Conservation (phyloP, 2,888 invertebrate species). For the Allacma fusca region DNA sequence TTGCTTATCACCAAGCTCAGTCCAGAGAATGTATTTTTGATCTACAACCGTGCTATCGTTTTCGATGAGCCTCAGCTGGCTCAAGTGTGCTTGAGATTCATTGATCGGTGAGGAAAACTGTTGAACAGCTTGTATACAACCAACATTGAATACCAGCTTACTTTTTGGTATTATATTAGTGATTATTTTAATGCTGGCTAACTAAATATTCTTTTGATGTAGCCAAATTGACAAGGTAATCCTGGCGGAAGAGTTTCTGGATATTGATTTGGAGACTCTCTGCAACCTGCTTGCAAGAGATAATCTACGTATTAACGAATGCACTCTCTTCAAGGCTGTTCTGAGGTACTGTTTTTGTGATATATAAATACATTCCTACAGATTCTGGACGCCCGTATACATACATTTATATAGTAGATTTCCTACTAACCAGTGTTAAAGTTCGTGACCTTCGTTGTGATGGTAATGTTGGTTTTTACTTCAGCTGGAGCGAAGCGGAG, state of each 20-base stretch:
- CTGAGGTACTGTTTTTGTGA: no score
- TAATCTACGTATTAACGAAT: slow-evolving; percentile 79
- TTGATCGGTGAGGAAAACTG: slow-evolving; percentile 69
- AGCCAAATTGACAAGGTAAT: slow-evolving; percentile 69
- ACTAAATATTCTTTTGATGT: background rate
- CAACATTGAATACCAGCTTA: no score
- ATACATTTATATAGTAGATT: no score
- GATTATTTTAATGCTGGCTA: no score
- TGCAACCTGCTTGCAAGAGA: slow-evolving; percentile 80
- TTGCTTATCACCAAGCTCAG: slow-evolving; percentile 75
- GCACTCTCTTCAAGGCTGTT: slow-evolving; percentile 78
- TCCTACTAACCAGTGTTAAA: no score
- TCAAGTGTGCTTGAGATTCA: slow-evolving; percentile 80
- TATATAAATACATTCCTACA: background rate
- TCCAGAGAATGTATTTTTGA: slow-evolving; percentile 83
- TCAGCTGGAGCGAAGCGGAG: slow-evolving; percentile 77
- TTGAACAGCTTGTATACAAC: background rate
- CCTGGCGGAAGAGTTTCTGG: slow-evolving; percentile 80
- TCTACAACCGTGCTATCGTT: slow-evolving; percentile 78
- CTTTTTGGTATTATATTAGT: background rate
- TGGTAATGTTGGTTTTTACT: slow-evolving; percentile 5
- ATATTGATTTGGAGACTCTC: slow-evolving; percentile 81
- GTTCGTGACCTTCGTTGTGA: no score
- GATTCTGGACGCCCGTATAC: no score
- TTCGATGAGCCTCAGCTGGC: slow-evolving; percentile 85